A percentile compares a stretch with the other conserved stretches of the same genome.
phyloP scores from a whole-genome alignment of 53 echinoderm and acorn worm species.

The Crossaster papposus region DNA sequence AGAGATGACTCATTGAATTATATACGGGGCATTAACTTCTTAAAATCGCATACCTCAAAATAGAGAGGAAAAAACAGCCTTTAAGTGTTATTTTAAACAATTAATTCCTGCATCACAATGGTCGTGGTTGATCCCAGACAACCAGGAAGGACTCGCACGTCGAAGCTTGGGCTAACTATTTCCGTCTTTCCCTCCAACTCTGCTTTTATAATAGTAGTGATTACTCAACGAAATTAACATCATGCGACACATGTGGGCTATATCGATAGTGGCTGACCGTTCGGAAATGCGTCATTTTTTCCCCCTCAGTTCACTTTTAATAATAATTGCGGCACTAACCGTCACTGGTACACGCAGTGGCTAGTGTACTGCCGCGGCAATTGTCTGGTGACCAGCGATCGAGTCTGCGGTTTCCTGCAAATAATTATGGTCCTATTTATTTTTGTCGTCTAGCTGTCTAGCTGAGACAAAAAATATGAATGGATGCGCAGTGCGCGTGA shows the following conservation, averaged over 20 bases:
- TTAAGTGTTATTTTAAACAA: not conserved
- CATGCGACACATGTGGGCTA: too few species aligned
- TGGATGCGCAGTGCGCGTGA: constrained; percentile 9
- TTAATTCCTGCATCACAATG: not conserved
- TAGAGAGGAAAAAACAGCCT: not conserved
- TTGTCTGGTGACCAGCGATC: not conserved
- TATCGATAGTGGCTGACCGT: constrained; percentile 28
- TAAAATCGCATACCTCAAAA: not conserved
- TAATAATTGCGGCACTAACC: not conserved
- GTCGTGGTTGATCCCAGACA: not conserved
- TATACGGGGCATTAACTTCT: not conserved
- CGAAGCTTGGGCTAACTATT: not conserved
- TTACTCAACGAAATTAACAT: not conserved
- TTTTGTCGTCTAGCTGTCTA: not conserved
- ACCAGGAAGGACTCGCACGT: constrained; percentile 2
- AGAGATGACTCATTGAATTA: not conserved
- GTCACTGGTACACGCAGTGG: constrained; percentile 1
- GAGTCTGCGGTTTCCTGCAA: not conserved
- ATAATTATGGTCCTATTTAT: not conserved
- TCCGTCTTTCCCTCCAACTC: not conserved
- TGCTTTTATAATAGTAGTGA: not conserved
- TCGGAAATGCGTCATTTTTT: constrained; percentile 49
- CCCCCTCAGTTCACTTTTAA: not conserved
- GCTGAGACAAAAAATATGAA: not conserved
- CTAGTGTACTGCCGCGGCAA: not conserved